Evolutionary conservation across 2,888 invertebrate species (phyloP).

Genomic region (Hirtodrosophila confusa): DNA sequence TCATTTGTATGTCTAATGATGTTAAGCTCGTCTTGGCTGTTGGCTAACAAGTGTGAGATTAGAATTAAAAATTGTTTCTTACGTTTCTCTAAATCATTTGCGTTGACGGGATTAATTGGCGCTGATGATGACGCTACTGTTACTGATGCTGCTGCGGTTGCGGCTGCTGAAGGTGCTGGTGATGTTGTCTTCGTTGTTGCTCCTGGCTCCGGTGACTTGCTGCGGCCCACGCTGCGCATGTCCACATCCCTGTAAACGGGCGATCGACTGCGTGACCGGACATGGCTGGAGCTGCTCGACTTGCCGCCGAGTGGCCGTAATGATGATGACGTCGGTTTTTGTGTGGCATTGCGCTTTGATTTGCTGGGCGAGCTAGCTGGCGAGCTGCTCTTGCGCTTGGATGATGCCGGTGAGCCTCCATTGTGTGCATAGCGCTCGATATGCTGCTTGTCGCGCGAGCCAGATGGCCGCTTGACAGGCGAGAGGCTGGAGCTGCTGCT

Average conservation of each 20-base stretch:
- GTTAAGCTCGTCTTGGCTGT: constrained; percentile 41
- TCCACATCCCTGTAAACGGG: constrained; percentile 78
- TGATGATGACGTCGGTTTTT: constrained; percentile 44
- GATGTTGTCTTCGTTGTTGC: constrained; percentile 10
- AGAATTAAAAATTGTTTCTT: constrained; percentile 80
- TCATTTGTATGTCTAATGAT: constrained; percentile 44
- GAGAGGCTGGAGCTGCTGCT: constrained; percentile 39
- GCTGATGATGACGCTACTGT: constrained; percentile 20
- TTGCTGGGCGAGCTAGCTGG: constrained; percentile 77
- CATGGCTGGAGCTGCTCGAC: constrained; percentile 30
- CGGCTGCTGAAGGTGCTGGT: constrained; percentile 18
- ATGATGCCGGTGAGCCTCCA: constrained; percentile 54
- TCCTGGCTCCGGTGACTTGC: constrained; percentile 60
- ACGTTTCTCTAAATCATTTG: constrained; percentile 83
- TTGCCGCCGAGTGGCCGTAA: constrained; percentile 29
- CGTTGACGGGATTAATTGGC: constrained; percentile 46
- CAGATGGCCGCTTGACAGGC: constrained; percentile 49
- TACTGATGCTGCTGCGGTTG: constrained; percentile 16
- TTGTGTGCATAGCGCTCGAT: constrained; percentile 62
- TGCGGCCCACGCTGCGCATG: constrained; percentile 61
- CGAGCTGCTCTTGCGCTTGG: constrained; percentile 78
- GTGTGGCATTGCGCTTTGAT: constrained; percentile 67
- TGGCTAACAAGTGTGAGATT: constrained; percentile 72
- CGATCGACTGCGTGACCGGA: constrained; percentile 81
- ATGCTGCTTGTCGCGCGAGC: constrained; percentile 52